Base-by-base conservation (phyloP, 2,113 vertebrate genomes). In the Neoarius graeffei region DNA sequence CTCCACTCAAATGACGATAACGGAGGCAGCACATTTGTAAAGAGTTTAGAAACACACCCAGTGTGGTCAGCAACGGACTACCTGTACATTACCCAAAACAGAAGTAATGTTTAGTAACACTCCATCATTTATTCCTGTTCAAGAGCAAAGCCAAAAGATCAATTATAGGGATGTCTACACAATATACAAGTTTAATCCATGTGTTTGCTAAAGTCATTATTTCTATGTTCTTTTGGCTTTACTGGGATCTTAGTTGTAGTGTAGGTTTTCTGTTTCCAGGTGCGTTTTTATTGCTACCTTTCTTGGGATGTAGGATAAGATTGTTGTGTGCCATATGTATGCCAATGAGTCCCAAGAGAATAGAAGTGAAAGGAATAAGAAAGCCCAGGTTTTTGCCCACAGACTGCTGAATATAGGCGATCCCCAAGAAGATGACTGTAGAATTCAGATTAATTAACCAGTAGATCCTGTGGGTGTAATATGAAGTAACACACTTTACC, bases 371-470 rank as follows among this genome's bases (percentile, higher is more conserved):
- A 0, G 97, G 97, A 90, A 97, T 96, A 19, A 99, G 96, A 81
- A 97, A 97, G 87, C 95, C 96, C 60, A 99, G 92, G 89, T 96
- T 96, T 92, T 96, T 95, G 57, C 95, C 95, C 88, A 96, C 95
- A 0, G 96, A 96, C 89, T 97, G 95, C 92, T 98, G 98, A 91
- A 98, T 96, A 71, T 96, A 98, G 84, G 97, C 96, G 86, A 98
- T 97, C 82, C 95, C 97, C 94, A 98, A 93, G 93, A 99, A 98
- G 90, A 98, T 96, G 25, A 97, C 91, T 0, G 94, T 95, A 64
- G 96, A 96, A 87, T 96, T 98, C 88, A 99, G 92, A 91, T 97
- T 98, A 89, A 96, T 93, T 92, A 97, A 90, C 97, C 97, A 99
- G 60, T 97, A 96, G 93, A 97, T 97, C 97, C 97, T 99, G 87